A percentile compares a stretch with the other conserved stretches of the same genome.
These are phyloP conservation scores for Cephalopterus ornatus DNA, from an alignment of 2,113 vertebrate species.

Conservation along the genomic window DNA sequence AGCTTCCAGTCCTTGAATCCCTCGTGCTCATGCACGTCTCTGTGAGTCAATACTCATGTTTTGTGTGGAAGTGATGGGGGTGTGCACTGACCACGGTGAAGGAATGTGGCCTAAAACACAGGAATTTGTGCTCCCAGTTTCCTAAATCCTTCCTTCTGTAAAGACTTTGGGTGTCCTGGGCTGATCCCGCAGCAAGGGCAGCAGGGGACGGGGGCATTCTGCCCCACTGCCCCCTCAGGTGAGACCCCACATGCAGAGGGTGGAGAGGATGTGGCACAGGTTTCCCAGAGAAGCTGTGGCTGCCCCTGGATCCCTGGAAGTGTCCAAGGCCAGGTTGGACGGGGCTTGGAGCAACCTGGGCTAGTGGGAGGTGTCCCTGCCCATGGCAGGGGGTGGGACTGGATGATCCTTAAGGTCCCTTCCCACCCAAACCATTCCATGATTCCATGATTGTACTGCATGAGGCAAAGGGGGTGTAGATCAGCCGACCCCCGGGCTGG, in stretches of 20 bases:
- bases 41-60: fast-evolving
- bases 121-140: no score
- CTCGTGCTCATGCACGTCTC: background rate
- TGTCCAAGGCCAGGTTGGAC: background rate
- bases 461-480: background rate
- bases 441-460: fast-evolving
- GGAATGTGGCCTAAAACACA: background rate
- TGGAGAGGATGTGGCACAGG: no score
- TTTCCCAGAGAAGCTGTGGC: background rate
- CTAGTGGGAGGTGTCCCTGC: background rate
- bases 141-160: background rate
- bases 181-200: no score
- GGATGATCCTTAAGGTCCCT: background rate
- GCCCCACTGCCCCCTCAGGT: background rate
- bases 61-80: background rate
- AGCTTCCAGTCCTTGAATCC: background rate
- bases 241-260: background rate
- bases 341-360: background rate
- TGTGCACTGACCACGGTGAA: fast-evolving
- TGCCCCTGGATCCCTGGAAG: background rate
- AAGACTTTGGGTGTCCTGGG: background rate
- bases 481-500: fast-evolving
- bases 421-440: background rate
- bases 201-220: no score
- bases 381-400: background rate